Conservation (phyloP, 2,797 vertebrate species). For the Sitta carolinensis region DNA sequence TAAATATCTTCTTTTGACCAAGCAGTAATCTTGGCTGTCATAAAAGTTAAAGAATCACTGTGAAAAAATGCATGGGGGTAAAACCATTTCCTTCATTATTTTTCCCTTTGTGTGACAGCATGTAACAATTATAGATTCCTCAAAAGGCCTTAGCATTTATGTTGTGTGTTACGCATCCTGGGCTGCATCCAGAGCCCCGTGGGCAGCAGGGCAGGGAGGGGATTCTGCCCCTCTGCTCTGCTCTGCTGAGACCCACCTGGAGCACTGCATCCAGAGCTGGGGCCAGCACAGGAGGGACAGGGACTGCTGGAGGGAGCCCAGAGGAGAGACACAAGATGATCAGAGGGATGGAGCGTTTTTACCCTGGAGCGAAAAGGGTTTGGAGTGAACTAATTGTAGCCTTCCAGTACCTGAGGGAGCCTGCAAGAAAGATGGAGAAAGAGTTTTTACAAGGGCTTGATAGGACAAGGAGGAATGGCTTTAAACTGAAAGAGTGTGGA, state of each 20-base stretch:
- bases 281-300: neutral
- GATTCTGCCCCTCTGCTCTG: neutral
- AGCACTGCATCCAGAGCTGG: neutral
- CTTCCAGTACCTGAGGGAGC: neutral
- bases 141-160: neutral
- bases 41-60: neutral
- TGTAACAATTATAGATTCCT: neutral
- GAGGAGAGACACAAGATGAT: too few relatives aligned
- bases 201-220: neutral
- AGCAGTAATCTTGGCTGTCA: neutral
- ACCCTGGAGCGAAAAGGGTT: neutral
- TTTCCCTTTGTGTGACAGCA: neutral
- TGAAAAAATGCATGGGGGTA: neutral
- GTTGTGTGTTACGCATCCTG: neutral
- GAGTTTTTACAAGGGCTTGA: neutral
- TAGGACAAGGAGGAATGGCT: neutral
- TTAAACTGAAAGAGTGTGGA: neutral
- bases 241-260: neutral
- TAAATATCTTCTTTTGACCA: neutral
- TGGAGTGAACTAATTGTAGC: neutral
- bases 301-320: accelerated
- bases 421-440: neutral
- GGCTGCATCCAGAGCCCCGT: neutral
- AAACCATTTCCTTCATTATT: neutral
- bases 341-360: neutral